Conservation (phyloP, 1,140 invertebrate species). For the Anthonomus grandis region DNA sequence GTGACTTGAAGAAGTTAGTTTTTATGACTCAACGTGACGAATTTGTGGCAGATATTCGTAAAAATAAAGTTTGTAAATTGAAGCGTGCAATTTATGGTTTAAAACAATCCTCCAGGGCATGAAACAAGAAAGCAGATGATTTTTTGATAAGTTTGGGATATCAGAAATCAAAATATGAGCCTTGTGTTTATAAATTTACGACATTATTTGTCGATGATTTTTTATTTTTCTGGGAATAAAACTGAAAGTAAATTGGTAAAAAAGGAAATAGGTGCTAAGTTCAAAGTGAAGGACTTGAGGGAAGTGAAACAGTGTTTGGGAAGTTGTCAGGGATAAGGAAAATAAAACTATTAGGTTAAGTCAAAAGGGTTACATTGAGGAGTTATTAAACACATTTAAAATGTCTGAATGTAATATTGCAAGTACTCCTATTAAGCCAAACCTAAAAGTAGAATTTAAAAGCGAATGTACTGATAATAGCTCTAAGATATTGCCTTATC, state of each 20-base stretch:
- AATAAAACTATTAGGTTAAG: slow-evolving; percentile 16
- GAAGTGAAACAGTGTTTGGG: slow-evolving; percentile 36
- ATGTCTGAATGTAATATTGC: slow-evolving; percentile 28
- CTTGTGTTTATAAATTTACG: slow-evolving; percentile 33
- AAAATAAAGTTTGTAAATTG: slow-evolving; percentile 36
- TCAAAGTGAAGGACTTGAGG: slow-evolving; percentile 40
- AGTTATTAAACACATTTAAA: slow-evolving; percentile 21
- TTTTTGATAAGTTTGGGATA: slow-evolving; percentile 35
- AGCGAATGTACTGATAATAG: neutral
- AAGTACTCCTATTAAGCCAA: slow-evolving; percentile 25
- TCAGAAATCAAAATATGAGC: slow-evolving; percentile 39
- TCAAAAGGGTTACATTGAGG: slow-evolving; percentile 32
- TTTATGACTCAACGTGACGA: slow-evolving; percentile 35
- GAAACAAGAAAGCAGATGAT: slow-evolving; percentile 35
- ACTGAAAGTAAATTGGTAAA: slow-evolving; percentile 23
- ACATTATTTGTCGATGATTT: slow-evolving; percentile 24
- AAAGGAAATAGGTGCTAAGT: slow-evolving; percentile 22
- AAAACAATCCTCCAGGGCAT: slow-evolving; percentile 41
- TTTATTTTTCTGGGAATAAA: slow-evolving; percentile 21
- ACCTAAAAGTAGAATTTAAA: slow-evolving; percentile 29
- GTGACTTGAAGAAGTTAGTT: slow-evolving; percentile 40
- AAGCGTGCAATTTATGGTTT: no score
- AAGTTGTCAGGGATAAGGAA: slow-evolving; percentile 17
- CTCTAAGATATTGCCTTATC: slow-evolving; percentile 34
- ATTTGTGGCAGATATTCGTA: slow-evolving; percentile 32